These are phyloP conservation scores for Anser cygnoides DNA, from an alignment of 2,113 vertebrate species.

Conservation along the genomic window DNA sequence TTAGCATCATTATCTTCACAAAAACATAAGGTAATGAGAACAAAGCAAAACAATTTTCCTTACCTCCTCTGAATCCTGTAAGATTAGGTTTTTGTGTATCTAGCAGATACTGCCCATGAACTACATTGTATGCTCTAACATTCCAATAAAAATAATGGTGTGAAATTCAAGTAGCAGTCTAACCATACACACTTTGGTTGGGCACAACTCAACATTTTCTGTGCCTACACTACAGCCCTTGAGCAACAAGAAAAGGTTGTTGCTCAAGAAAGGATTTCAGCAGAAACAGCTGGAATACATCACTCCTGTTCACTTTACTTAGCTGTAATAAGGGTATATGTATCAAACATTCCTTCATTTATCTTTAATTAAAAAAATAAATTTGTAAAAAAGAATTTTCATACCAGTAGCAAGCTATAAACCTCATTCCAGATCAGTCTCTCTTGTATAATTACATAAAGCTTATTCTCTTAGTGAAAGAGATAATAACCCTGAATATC, in stretches of 20 bases:
- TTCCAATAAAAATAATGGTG: background rate
- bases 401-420: background rate
- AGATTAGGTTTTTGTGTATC: background rate
- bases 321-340: background rate
- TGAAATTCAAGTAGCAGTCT: background rate
- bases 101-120: background rate
- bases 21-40: background rate
- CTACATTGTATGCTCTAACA: background rate
- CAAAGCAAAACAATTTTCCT: background rate
- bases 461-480: background rate
- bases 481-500: constrained; percentile 25
- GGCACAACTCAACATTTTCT: background rate
- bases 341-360: background rate
- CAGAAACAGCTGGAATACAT: constrained; percentile 27
- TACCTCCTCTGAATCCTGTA: background rate
- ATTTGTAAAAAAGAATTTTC: background rate
- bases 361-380: background rate
- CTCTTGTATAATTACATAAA: constrained; percentile 10
- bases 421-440: background rate
- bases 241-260: background rate
- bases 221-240: background rate
- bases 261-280: background rate
- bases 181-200: background rate
- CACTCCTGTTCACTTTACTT: background rate
- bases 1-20: background rate